Base-by-base conservation (phyloP, 2,888 invertebrate genomes). In the Apotomis capreana region DNA sequence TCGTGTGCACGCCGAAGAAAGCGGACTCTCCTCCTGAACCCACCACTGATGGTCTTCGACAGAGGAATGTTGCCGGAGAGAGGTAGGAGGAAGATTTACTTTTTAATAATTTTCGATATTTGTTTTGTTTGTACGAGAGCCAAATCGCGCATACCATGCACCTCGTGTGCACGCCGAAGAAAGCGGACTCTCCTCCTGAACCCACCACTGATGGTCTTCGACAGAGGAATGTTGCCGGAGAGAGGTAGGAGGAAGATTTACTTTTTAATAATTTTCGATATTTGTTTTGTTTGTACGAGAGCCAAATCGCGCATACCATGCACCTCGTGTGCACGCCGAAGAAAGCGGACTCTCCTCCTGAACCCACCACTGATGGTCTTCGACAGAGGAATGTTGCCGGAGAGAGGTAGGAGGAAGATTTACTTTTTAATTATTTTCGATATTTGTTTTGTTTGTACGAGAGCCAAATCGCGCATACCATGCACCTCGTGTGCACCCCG, bases 401-500 rank as follows among this genome's bases (percentile, higher is more conserved):
- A 9, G 74, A 26, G 26, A 63, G 67, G 49, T 26, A 26, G 26
- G 26, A 26, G 26, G 15, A 1, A 1, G 26, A 26, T 26, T 26
- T 2, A 1, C 2, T 26, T 26, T 26, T 26, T 26, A 26, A 26
- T 26, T 26, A 26, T 26, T 26, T 26, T 26, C 26, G 26, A 26
- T 26, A 26, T 26, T 0, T 26, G 2, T 26, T 26, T 2, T 26
- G 26, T 26, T 1, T 15, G 73, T 97, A 96, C 79, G 96, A 97
- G 76, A 95, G 94, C 71, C 94, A 95, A 80, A 95, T 96, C 76
- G 95, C 95, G 15, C 96, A 97, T 83, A 98, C 97, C 36, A 95
- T 98, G 84, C 98, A 98, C 89, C 91, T 99, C 83, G 98, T 98
- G 3, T 98, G n/a, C n/a, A n/a, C n/a, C n/a, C n/a, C n/a, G n/a